Conservation (phyloP, 2,113 vertebrate genomes). For the Podarcis muralis region DNA sequence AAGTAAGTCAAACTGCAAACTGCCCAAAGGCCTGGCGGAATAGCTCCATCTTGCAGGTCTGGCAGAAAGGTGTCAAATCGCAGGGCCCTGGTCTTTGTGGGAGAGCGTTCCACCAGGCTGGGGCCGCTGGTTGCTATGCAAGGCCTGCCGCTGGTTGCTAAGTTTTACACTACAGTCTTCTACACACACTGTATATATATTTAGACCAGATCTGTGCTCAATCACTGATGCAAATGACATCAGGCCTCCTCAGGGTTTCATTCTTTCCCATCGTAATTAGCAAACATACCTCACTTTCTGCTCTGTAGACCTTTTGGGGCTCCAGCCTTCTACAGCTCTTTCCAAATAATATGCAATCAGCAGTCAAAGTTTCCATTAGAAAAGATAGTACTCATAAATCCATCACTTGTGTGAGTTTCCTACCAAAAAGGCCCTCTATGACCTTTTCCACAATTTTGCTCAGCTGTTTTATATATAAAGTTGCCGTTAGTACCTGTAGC, state of each 20-base stretch:
- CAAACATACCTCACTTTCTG: neutral
- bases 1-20: too few relatives aligned
- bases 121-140: too few relatives aligned
- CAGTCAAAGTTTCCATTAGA: conserved; percentile 2
- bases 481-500: neutral
- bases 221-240: neutral
- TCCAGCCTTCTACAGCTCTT: neutral
- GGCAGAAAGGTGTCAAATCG: too few relatives aligned
- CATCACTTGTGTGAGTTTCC: neutral
- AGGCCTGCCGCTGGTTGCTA: too few relatives aligned
- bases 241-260: neutral
- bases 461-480: neutral
- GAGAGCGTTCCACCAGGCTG: too few relatives aligned
- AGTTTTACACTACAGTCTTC: too few relatives aligned
- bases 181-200: too few relatives aligned
- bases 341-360: conserved; percentile 9
- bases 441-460: neutral
- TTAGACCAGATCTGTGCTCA: neutral
- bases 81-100: too few relatives aligned
- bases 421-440: neutral
- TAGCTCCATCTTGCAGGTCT: too few relatives aligned
- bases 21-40: too few relatives aligned
- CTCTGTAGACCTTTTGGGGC: neutral
- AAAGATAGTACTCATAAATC: conserved; percentile 19
- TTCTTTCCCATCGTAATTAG: neutral